Percentiles rank a stretch among this genome's conserved stretches.
Evolutionary conservation across 2,888 invertebrate genomes (phyloP).

Genomic region (Cerastoderma edule): DNA sequence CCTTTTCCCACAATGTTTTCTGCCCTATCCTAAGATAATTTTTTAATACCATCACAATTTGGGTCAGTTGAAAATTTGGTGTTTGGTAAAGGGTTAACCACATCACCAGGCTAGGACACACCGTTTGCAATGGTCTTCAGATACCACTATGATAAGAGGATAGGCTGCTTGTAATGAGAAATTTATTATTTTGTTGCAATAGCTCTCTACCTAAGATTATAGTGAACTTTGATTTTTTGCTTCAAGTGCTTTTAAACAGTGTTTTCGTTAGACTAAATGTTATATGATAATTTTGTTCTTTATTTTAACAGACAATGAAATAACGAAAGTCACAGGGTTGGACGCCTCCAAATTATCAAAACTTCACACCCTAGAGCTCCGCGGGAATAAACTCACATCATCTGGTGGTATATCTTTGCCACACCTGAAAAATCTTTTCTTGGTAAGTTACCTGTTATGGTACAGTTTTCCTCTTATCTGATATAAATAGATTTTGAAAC

Average conservation of each 20-base stretch:
- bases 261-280: not conserved
- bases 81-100: no score
- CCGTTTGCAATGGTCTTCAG: no score
- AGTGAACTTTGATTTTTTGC: no score
- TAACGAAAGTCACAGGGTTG: constrained; percentile 76
- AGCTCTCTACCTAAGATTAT: no score
- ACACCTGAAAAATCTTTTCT: constrained; percentile 82
- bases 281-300: not conserved
- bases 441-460: no score
- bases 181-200: not conserved
- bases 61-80: no score
- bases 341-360: constrained; percentile 75
- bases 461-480: no score
- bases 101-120: no score
- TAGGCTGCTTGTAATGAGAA: constrained; percentile 2
- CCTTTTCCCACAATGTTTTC: no score
- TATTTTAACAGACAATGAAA: constrained; percentile 79
- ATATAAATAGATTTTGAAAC: no score
- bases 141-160: not conserved
- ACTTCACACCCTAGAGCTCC: constrained; percentile 82
- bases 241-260: not conserved
- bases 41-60: no score
- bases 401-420: constrained; percentile 81
- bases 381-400: constrained; percentile 81
- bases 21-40: no score